Base-by-base conservation (phyloP, 2,113 vertebrate genomes). In the Archilochus colubris region DNA sequence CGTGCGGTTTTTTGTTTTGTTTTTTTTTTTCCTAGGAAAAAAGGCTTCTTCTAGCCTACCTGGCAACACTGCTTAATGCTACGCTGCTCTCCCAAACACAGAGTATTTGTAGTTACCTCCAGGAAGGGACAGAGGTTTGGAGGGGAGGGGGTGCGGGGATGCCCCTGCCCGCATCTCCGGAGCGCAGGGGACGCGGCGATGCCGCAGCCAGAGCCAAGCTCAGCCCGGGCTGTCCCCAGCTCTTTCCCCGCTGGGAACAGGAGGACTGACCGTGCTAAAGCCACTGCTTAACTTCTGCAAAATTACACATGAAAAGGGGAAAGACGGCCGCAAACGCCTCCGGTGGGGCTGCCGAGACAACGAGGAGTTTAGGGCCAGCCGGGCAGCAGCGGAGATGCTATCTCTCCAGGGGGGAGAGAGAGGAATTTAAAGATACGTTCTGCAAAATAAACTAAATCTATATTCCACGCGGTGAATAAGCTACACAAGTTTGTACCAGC, bases 201-300 rank as follows among this genome's bases (percentile, higher is more conserved):
- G 31, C 33, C 20, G 31, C 33, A 24, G 12, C 46, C 75, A 27
- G 62, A 20, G 53, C 54, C 7, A 3, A 5, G 28, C 48, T 53
- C n/a, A 40, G 44, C 55, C 40, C n/a, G 3, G 62, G 25, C 68
- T 28, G 10, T 10, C 5, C 72, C 31, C 2, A 1, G 30, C 25
- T 78, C 76, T 1, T 22, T 15, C 62, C 10, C 10, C 0, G 0
- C 58, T 51, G 28, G 33, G 0, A 4, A 30, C 22, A 2, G 54
- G 12, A 55, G 72, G 20, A 68, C 55, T 3, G 82, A 59, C 58
- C 0, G 0, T 13, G 33, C 58, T 69, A 23, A 44, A 73, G 67
- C 58, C 1, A 0, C 62, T 36, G 75, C 72, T 59, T 83, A 40
- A 1, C 31, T 67, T 63, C 70, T 21, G 5, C 48, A 9, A 81